These are phyloP conservation scores for Echinarachnius parma DNA, from an alignment of 53 echinoderm and acorn worm genomes.

Conservation along the genomic window DNA sequence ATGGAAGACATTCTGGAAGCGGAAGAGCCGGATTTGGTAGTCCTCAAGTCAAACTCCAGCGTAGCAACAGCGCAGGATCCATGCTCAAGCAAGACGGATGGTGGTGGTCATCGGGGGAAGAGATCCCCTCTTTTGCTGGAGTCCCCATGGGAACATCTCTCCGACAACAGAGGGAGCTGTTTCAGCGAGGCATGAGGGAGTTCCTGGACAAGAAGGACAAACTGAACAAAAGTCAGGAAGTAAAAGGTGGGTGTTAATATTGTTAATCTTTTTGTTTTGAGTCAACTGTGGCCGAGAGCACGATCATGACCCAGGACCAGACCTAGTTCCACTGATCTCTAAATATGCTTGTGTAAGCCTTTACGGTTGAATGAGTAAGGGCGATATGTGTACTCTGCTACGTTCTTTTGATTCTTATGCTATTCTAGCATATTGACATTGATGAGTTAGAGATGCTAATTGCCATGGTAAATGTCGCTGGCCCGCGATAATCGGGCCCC, in stretches of 20 bases:
- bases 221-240: neutral
- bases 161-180: conserved; percentile 57
- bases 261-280: neutral
- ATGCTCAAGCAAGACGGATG: neutral
- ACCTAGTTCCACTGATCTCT: too few relatives aligned
- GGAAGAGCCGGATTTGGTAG: neutral
- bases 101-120: neutral
- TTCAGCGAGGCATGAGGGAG: conserved; percentile 39
- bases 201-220: conserved; percentile 32
- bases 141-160: conserved; percentile 56
- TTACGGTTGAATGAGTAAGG: too few relatives aligned
- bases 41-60: conserved; percentile 12
- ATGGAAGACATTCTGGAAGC: neutral
- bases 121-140: conserved; percentile 59
- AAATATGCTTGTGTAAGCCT: too few relatives aligned
- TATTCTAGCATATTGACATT: too few relatives aligned
- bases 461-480: too few relatives aligned
- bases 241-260: conserved; percentile 7
- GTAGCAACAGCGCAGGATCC: conserved; percentile 24
- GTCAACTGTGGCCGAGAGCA: too few relatives aligned
- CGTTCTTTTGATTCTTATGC: too few relatives aligned
- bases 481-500: too few relatives aligned
- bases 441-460: too few relatives aligned
- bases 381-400: too few relatives aligned
- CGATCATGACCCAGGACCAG: too few relatives aligned